phyloP scores from a whole-genome alignment of 2,888 invertebrate genomes.

The Xanthorhoe spadicearia region DNA sequence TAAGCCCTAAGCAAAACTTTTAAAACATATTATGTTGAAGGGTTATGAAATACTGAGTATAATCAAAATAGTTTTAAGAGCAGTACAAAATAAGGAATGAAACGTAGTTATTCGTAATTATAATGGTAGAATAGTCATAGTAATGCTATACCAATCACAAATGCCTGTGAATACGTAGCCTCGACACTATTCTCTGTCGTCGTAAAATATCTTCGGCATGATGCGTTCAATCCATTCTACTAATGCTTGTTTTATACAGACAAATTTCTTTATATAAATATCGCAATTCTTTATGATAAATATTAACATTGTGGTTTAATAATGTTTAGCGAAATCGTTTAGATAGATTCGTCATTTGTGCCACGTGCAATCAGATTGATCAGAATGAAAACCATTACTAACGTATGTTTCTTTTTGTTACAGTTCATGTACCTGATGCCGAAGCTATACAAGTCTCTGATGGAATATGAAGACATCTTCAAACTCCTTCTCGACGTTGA shows the following conservation, averaged over 20 bases:
- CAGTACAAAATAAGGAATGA: constrained; percentile 31
- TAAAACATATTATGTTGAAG: background rate
- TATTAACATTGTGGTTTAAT: background rate
- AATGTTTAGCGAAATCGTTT: constrained; percentile 11
- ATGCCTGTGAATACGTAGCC: constrained; percentile 69
- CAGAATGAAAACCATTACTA: constrained; percentile 34
- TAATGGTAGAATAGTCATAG: constrained; percentile 45
- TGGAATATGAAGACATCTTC: constrained; percentile 71
- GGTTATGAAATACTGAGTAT: background rate
- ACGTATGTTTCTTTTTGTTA: constrained; percentile 68
- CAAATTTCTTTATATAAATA: background rate
- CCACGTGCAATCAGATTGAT: constrained; percentile 32
- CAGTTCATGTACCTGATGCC: constrained; percentile 85
- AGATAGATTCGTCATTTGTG: constrained; percentile 30
- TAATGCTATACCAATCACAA: constrained; percentile 65
- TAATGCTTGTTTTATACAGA: background rate
- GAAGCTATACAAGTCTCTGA: constrained; percentile 81
- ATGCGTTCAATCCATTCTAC: constrained; percentile 54
- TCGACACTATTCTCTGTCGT: constrained; percentile 76
- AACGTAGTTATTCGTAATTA: constrained; percentile 41
- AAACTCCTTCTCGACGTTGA: constrained; percentile 65
- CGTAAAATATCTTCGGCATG: constrained; percentile 70
- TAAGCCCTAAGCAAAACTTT: background rate
- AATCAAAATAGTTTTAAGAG: constrained; percentile 3
- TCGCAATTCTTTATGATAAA: background rate